Percentiles rank a stretch among this genome's conserved stretches.
phyloP scores from a whole-genome alignment of 2,797 vertebrate genomes.

The Xyrichtys novacula region DNA sequence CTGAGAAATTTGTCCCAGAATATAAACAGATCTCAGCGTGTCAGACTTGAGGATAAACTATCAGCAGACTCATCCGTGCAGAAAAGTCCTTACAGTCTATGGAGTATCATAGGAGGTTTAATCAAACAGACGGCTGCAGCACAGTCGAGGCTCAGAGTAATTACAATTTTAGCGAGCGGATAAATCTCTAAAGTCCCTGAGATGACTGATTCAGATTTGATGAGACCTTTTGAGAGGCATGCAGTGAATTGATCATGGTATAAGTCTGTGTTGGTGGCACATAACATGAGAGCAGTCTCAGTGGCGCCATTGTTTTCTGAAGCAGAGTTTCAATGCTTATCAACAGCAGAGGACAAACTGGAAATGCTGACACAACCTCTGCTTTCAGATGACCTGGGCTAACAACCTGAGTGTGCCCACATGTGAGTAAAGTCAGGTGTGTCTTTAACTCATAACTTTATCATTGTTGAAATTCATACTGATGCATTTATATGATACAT shows the following conservation, averaged over 20 bases:
- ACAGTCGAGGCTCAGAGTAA: conserved; percentile 39
- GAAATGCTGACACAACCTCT: no score
- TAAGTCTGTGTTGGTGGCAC: conserved; percentile 10
- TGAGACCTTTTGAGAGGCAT: conserved; percentile 43
- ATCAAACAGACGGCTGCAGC: conserved; percentile 56
- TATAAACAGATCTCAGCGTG: conserved; percentile 27
- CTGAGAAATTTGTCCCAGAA: conserved; percentile 22
- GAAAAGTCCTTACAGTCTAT: conserved; percentile 21
- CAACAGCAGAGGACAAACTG: no score
- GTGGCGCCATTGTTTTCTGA: no score
- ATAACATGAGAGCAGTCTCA: no score
- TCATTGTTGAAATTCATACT: no score
- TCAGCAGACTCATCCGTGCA: conserved; percentile 4
- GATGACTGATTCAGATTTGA: conserved; percentile 53
- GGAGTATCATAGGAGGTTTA: conserved; percentile 49
- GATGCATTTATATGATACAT: no score
- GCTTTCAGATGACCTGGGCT: no score
- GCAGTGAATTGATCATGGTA: conserved; percentile 20
- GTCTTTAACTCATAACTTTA: no score
- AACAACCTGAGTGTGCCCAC: no score
- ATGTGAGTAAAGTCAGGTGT: no score
- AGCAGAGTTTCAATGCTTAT: no score
- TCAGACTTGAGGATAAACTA: neutral
- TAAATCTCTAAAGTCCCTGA: conserved; percentile 40
- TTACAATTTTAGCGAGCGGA: conserved; percentile 44